phyloP scores from a whole-genome alignment of 2,797 vertebrate species.

The Huso huso region DNA sequence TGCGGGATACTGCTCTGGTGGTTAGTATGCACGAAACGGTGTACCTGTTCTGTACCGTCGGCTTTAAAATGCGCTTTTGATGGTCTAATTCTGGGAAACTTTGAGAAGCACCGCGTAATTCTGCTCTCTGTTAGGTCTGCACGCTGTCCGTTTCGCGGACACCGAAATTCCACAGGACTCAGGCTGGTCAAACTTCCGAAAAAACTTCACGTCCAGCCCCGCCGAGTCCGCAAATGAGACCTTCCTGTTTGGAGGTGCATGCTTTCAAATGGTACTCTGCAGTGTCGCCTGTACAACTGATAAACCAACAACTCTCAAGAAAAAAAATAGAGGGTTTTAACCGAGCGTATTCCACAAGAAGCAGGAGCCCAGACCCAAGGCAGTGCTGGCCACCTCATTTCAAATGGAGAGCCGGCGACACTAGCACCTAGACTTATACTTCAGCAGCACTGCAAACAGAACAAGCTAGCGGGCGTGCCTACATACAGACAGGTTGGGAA shows the following conservation, averaged over 20 bases:
- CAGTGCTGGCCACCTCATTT: no score
- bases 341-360: no score
- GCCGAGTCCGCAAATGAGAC: constrained; percentile 60
- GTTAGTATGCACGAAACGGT: no score
- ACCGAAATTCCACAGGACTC: constrained; percentile 41
- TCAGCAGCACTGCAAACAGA: no score
- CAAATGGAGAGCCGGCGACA: no score
- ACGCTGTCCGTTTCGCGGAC: constrained; percentile 35
- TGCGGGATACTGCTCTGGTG: no score
- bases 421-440: no score
- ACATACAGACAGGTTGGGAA: no score
- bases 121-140: constrained; percentile 49
- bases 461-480: no score
- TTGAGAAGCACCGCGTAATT: constrained; percentile 72
- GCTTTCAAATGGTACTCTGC: constrained; percentile 63
- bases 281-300: constrained; percentile 60
- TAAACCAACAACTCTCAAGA: constrained; percentile 27
- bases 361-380: no score
- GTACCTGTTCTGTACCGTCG: constrained; percentile 20
- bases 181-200: constrained; percentile 53
- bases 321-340: no score
- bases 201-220: constrained; percentile 57
- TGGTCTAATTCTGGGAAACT: constrained; percentile 36
- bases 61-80: constrained; percentile 51
- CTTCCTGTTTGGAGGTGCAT: constrained; percentile 34